Evolutionary conservation across 2,888 invertebrate genomes (phyloP), one percentile per base, ranked within the genome.

Genomic region (Eilema sororculum): DNA sequence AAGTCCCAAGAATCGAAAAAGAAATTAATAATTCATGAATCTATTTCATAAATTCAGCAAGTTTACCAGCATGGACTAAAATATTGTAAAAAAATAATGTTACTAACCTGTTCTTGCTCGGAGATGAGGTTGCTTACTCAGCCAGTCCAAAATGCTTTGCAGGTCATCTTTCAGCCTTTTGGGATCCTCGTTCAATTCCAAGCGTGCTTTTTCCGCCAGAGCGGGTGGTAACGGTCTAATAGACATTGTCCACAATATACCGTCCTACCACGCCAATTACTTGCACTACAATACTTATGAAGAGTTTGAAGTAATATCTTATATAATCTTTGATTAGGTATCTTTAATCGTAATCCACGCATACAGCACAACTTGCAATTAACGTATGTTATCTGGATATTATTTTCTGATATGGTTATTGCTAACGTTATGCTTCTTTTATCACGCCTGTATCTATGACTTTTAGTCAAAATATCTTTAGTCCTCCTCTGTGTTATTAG

Each of bases 61-160:
- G 2, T 24, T 16, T 25, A 25, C 25, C 25, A 25, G 28, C 6
- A 28, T 16, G 13, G 58, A 13, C 30, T 30, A 22, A 60, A 60
- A 22, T 22, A 12, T 37, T 37, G 5, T 25, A 37, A 56, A 30
- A 25, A 75, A 69, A 22, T 56, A 52, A 61, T 68, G 67, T 28
- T 41, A 65, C 74, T 60, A 71, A 90, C 90, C 90, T 79, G 87
- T 90, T 73, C 90, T 84, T 12, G 87, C 88, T 24, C 87, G 91
- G 22, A 96, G 84, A 84, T 96, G 96, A 0, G 95, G 95, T 80
- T 96, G 96, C 80, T 96, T 96, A 2, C 89, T 86, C n/a, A 96
- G 81, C 96, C 96, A 96, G 56, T 95, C 94, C 79, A 94, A 95
- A 28, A 96, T 89, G 78, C 93, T 90, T 68, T 94, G 88, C 30